These are phyloP conservation scores for Danaus plexippus DNA, from an alignment of 1,140 invertebrate genomes.

Conservation along the genomic window DNA sequence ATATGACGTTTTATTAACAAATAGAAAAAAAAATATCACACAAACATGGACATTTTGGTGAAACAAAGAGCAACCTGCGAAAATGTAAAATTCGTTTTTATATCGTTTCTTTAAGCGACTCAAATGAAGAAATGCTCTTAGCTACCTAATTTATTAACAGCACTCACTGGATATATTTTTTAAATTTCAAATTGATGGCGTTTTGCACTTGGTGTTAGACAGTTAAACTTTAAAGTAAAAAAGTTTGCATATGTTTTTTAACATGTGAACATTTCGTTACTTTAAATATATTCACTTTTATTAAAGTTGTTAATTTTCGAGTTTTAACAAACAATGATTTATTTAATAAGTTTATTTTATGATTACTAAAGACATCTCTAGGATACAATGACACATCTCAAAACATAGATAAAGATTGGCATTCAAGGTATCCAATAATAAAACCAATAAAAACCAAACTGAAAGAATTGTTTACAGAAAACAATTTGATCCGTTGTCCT, in stretches of 20 bases:
- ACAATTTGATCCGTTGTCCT: constrained; percentile 48
- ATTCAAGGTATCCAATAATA: constrained; percentile 21
- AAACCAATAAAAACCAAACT: constrained; percentile 49
- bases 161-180: constrained; percentile 14
- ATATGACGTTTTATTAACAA: too few species aligned
- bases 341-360: too few species aligned
- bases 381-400: too few species aligned
- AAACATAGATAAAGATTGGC: constrained; percentile 5
- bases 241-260: too few species aligned
- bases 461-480: constrained; percentile 50
- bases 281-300: too few species aligned
- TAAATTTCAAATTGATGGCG: constrained; percentile 26
- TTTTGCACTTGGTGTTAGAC: constrained; percentile 10
- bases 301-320: too few species aligned
- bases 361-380: too few species aligned
- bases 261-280: too few species aligned
- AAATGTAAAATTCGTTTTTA: constrained; percentile 10
- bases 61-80: constrained; percentile 16
- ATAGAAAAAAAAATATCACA: too few species aligned
- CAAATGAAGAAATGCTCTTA: constrained; percentile 36
- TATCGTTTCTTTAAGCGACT: constrained; percentile 19
- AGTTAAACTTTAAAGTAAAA: constrained; percentile 9
- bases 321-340: too few species aligned
- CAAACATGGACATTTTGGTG: neutral
- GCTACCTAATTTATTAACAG: constrained; percentile 28